Conservation (phyloP, 2,797 vertebrate species). For the Hyperoplus lanceolatus region DNA sequence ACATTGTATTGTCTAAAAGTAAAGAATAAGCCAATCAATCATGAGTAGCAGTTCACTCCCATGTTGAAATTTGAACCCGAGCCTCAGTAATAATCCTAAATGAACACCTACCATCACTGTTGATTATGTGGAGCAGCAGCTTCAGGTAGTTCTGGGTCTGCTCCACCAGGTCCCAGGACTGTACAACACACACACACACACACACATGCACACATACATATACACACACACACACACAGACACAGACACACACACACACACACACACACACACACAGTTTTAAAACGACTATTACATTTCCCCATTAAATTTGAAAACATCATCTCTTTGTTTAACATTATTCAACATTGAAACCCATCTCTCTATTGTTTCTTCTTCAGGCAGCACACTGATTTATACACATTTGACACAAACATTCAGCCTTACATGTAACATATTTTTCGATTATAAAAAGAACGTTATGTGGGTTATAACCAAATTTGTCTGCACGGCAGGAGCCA, state of each 20-base stretch:
- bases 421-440: background rate
- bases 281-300: background rate
- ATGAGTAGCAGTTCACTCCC: background rate
- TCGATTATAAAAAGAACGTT: background rate
- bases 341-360: background rate
- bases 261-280: no score
- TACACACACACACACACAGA: background rate
- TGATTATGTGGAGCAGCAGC: constrained; percentile 95
- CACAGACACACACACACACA: no score
- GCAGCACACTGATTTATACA: background rate
- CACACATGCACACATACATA: no score
- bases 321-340: background rate
- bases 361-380: background rate
- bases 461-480: background rate
- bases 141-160: constrained; percentile 99
- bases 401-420: background rate
- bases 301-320: background rate
- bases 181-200: constrained; percentile 32
- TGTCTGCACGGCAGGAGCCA: background rate
- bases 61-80: background rate
- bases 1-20: background rate
- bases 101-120: constrained; percentile 90
- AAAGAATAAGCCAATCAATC: background rate
- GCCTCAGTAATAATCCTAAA: background rate
- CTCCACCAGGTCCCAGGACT: constrained; percentile 97